phyloP scores from a whole-genome alignment of 2,888 invertebrate genomes.

The Anorthoa munda region DNA sequence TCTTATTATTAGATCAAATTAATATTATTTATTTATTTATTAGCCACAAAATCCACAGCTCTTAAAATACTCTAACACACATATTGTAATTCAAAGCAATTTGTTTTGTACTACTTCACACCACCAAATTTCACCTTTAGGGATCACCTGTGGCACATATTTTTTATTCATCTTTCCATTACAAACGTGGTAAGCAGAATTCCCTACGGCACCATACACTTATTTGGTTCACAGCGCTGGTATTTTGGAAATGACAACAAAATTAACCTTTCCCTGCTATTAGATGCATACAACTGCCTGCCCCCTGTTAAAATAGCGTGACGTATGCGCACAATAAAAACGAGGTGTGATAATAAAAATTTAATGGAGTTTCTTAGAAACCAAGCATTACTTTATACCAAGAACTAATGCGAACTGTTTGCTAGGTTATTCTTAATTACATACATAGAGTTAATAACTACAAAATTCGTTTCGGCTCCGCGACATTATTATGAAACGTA shows the following conservation, averaged over 20 bases:
- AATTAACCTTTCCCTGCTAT: conserved; percentile 65
- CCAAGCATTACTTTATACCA: conserved; percentile 32
- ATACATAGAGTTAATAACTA: conserved; percentile 23
- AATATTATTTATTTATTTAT: too few relatives aligned
- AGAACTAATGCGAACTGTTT: conserved; percentile 14
- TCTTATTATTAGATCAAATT: neutral
- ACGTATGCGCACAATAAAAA: conserved; percentile 44
- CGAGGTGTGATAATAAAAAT: conserved; percentile 50
- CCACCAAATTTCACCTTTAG: conserved; percentile 10
- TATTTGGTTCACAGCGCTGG: conserved; percentile 47
- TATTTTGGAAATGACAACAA: conserved; percentile 66
- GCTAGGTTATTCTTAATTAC: conserved; percentile 37
- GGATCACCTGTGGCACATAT: conserved; percentile 37
- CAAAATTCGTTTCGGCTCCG: conserved; percentile 35
- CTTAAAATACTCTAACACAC: too few relatives aligned
- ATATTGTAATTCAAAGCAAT: conserved; percentile 18
- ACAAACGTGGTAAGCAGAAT: conserved; percentile 29
- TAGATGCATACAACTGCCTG: conserved; percentile 54
- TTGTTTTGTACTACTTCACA: conserved; percentile 3
- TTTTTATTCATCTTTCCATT: conserved; percentile 44
- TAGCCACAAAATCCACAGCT: too few relatives aligned
- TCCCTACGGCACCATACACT: conserved; percentile 51
- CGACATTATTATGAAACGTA: conserved; percentile 41
- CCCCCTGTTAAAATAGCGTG: conserved; percentile 60
- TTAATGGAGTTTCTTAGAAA: conserved; percentile 42